phyloP scores from a whole-genome alignment of 2,888 invertebrate species.

The Agrotis segetum region DNA sequence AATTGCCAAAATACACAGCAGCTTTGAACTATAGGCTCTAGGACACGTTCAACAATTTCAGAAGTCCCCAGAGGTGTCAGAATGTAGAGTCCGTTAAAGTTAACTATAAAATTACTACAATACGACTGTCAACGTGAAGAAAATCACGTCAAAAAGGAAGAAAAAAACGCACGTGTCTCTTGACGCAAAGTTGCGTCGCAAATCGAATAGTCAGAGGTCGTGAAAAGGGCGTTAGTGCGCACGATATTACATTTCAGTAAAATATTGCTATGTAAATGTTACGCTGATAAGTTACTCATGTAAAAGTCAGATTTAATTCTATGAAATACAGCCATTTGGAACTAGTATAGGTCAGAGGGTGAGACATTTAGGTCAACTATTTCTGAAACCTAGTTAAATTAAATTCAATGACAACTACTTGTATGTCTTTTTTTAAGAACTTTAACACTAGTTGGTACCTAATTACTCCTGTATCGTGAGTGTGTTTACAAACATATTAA shows the following conservation, averaged over 20 bases:
- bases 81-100: too few relatives aligned
- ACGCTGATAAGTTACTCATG: conserved; percentile 17
- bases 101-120: too few relatives aligned
- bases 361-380: not conserved
- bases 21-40: too few relatives aligned
- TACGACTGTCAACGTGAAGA: too few relatives aligned
- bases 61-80: too few relatives aligned
- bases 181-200: not conserved
- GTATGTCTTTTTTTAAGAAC: too few relatives aligned
- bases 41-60: too few relatives aligned
- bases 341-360: not conserved
- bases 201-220: conserved; percentile 3
- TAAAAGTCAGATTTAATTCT: conserved; percentile 2
- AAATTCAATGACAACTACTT: not conserved
- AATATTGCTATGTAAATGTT: conserved; percentile 18
- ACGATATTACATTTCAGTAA: conserved; percentile 38
- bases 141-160: too few relatives aligned
- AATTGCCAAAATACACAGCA: too few relatives aligned
- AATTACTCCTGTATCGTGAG: too few relatives aligned
- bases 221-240: not conserved
- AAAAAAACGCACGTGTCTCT: not conserved
- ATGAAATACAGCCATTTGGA: conserved; percentile 3
- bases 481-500: too few relatives aligned
- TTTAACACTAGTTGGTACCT: too few relatives aligned
- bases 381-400: not conserved